Percentiles rank a stretch among this genome's conserved stretches.
phyloP scores from a whole-genome alignment of 1,140 invertebrate genomes.

The Lordiphosa mommai region DNA sequence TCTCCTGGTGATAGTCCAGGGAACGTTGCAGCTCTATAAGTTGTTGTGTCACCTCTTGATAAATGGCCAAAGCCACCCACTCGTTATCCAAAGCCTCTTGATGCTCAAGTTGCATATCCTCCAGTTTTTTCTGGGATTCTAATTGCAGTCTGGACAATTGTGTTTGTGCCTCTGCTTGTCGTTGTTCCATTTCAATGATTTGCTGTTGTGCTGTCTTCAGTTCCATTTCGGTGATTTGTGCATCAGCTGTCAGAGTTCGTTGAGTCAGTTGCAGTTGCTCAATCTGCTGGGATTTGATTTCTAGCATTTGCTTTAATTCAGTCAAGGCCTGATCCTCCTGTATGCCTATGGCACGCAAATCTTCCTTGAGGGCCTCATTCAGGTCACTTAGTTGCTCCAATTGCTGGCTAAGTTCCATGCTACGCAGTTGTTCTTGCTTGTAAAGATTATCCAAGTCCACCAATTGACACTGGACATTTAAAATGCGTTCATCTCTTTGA shows the following conservation, averaged over 20 bases:
- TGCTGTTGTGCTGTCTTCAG: slow-evolving; percentile 64
- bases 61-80: slow-evolving; percentile 45
- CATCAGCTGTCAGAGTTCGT: slow-evolving; percentile 67
- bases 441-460: slow-evolving; percentile 75
- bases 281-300: slow-evolving; percentile 41
- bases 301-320: slow-evolving; percentile 35
- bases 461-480: slow-evolving; percentile 78
- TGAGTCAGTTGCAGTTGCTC: slow-evolving; percentile 60
- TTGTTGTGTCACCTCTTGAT: slow-evolving; percentile 48
- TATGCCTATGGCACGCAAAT: slow-evolving; percentile 57
- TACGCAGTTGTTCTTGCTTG: slow-evolving; percentile 80
- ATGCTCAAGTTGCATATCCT: slow-evolving; percentile 41
- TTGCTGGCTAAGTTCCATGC: slow-evolving; percentile 69
- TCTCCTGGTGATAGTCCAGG: slow-evolving; percentile 72
- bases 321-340: slow-evolving; percentile 44
- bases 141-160: slow-evolving; percentile 62
- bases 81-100: slow-evolving; percentile 46
- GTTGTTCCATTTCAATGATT: slow-evolving; percentile 55
- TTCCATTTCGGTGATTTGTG: slow-evolving; percentile 75
- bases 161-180: slow-evolving; percentile 46
- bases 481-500: slow-evolving; percentile 79
- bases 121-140: slow-evolving; percentile 33
- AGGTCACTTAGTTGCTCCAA: slow-evolving; percentile 45
- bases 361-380: slow-evolving; percentile 67
- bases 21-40: slow-evolving; percentile 50